These are phyloP conservation scores for Tethya wilhelma DNA, from an alignment of 37 sponge, comb jelly and placozoan species.

Conservation along the genomic window DNA sequence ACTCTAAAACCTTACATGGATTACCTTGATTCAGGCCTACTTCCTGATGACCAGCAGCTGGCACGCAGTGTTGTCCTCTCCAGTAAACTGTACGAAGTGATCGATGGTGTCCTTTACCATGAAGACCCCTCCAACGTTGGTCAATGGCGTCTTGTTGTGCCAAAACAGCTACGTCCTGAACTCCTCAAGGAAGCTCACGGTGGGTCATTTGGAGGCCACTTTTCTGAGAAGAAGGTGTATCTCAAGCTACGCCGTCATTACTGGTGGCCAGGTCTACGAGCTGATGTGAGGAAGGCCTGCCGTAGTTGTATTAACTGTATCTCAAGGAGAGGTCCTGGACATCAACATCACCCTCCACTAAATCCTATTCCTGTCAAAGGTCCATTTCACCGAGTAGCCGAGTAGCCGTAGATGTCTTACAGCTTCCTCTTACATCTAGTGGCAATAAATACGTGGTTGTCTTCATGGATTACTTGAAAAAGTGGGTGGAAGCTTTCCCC, in stretches of 20 bases:
- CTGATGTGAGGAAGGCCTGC: conserved; percentile 31
- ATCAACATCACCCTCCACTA: conserved; percentile 7
- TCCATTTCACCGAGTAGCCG: no score
- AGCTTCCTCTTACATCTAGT: no score
- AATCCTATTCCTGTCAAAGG: conserved; percentile 39
- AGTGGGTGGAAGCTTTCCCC: no score
- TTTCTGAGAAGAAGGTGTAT: conserved; percentile 45
- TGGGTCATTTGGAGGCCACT: conserved; percentile 45
- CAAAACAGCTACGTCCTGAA: background rate
- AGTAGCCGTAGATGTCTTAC: no score
- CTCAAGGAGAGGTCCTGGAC: conserved; percentile 18
- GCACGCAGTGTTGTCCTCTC: conserved; percentile 6
- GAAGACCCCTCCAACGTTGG: background rate
- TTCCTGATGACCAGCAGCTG: no score
- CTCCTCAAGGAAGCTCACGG: conserved; percentile 26
- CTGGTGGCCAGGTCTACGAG: conserved; percentile 46
- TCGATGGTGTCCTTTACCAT: background rate
- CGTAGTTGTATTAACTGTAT: conserved; percentile 31
- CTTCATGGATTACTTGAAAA: no score
- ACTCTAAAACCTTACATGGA: no score
- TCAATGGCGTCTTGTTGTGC: conserved; percentile 13
- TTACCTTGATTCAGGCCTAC: no score
- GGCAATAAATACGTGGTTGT: no score
- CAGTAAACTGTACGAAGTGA: background rate
- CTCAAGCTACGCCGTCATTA: background rate